A percentile compares a stretch with the other conserved stretches of the same genome.
phyloP scores from a whole-genome alignment of 2,113 vertebrate genomes.

The Felis catus region F.catus_Fca126_mat1.0 CM031418.1:55135501-55136000 shows the following conservation, averaged over 20 bases:
- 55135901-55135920: not conserved
- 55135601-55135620: not conserved
- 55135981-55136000: not conserved
- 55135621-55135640: not conserved
- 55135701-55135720: not conserved
- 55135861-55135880: not conserved
- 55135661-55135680: not conserved
- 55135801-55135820: not conserved
- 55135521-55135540: not conserved
- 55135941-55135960: not conserved
- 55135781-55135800: not conserved
- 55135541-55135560: no score
- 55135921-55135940: not conserved
- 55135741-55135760: not conserved
- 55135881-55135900: not conserved
- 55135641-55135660: no score
- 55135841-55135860: not conserved
- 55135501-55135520: no score
- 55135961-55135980: not conserved
- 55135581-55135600: not conserved
- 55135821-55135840: not conserved
- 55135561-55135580: not conserved
- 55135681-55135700: fast-evolving
- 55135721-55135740: not conserved
- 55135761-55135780: not conserved